phyloP scores from a whole-genome alignment of 2,797 vertebrate species.

The Zalophus californianus region DNA sequence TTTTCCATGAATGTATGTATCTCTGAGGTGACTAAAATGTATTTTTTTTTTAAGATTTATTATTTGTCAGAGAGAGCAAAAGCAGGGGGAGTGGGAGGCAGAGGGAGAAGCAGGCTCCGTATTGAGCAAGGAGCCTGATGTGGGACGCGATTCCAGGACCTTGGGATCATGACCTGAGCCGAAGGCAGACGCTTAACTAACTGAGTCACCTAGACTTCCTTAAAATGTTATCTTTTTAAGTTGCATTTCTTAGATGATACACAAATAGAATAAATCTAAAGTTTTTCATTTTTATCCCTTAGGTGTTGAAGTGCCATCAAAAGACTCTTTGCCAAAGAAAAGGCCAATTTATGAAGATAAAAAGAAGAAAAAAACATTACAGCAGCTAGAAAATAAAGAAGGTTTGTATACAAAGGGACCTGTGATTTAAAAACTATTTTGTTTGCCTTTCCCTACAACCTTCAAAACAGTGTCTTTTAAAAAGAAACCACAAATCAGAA shows the following conservation, averaged over 20 bases:
- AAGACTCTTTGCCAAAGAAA: conserved; percentile 98
- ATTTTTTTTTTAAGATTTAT: not conserved
- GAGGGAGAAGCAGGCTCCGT: not conserved
- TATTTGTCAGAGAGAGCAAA: too few species aligned
- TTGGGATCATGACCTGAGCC: not conserved
- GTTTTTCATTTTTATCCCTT: not conserved
- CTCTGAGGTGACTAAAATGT: conserved; percentile 26
- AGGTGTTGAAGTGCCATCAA: conserved; percentile 99
- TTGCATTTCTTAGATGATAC: not conserved
- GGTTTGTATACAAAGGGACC: conserved; percentile 85
- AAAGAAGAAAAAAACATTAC: conserved; percentile 94
- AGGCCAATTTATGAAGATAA: conserved; percentile 97
- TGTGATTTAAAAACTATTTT: conserved; percentile 14
- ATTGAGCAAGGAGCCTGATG: not conserved
- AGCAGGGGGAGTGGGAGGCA: not conserved
- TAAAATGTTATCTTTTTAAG: not conserved
- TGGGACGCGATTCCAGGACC: not conserved
- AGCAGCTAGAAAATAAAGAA: conserved; percentile 91
- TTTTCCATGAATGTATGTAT: not conserved
- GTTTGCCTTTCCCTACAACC: not conserved
- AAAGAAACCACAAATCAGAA: not conserved
- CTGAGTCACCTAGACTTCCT: not conserved
- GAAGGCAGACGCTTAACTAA: not conserved
- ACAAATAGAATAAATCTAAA: not conserved
- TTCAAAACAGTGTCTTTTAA: conserved; percentile 9